A percentile compares a stretch with the other conserved stretches of the same genome.
phyloP scores from a whole-genome alignment of 2,888 invertebrate genomes.

The Oasisia sp. region DNA sequence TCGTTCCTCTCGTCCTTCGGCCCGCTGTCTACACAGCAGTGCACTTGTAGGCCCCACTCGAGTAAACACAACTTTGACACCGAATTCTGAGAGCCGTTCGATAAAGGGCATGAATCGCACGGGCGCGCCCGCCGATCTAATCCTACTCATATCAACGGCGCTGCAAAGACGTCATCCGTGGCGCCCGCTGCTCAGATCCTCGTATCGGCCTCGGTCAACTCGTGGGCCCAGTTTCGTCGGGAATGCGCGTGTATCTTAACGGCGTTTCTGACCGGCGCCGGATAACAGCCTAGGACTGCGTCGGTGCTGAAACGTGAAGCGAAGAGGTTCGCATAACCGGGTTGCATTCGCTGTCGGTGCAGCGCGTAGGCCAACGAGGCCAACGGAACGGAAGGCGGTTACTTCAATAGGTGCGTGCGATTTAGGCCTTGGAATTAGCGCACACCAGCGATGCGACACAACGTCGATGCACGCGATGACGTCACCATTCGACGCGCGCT shows the following conservation, averaged over 20 bases:
- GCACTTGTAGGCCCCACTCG: not conserved
- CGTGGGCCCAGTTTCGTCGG: not conserved
- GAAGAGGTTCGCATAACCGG: not conserved
- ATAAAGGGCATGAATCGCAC: not conserved
- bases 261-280: not conserved
- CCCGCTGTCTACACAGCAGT: not conserved
- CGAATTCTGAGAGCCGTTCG: not conserved
- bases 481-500: not conserved
- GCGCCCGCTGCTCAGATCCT: not conserved
- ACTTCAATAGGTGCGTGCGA: not conserved
- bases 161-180: not conserved
- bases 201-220: not conserved
- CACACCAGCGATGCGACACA: not conserved
- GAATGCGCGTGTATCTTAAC: not conserved
- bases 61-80: not conserved
- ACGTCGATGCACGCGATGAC: not conserved
- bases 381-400: not conserved
- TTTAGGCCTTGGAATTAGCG: not conserved
- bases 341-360: not conserved
- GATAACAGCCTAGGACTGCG: not conserved
- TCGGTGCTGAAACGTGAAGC: not conserved
- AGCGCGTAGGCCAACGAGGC: not conserved
- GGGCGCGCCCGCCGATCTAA: not conserved
- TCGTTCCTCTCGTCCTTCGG: not conserved
- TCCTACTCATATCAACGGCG: not conserved